Evolutionary conservation across 2,797 vertebrate species (phyloP).

Genomic region (Leptatherina wallacei): DNA sequence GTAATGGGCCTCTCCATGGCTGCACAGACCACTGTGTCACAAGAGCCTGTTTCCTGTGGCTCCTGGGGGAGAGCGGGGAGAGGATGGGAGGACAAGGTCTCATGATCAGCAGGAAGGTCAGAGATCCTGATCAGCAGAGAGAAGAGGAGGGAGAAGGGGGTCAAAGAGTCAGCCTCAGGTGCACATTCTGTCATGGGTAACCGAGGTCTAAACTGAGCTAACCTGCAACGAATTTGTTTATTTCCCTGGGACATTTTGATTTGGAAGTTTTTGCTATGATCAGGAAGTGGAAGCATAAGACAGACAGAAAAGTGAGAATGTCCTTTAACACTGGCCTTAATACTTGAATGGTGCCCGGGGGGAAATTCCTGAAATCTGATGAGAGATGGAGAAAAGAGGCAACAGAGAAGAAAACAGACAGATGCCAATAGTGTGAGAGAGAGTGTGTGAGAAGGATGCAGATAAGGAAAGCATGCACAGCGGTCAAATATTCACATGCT

Average conservation of each 20-base stretch:
- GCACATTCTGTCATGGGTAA: constrained; percentile 20
- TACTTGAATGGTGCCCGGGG: constrained; percentile 54
- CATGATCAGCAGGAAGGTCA: constrained; percentile 72
- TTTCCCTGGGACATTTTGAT: constrained; percentile 10
- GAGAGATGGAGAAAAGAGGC: constrained; percentile 56
- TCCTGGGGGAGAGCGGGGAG: constrained; percentile 52
- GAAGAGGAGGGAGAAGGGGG: neutral
- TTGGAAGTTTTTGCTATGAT: constrained; percentile 6
- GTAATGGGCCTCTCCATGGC: constrained; percentile 76
- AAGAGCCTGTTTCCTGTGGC: constrained; percentile 73
- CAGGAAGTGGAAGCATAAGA: constrained; percentile 8
- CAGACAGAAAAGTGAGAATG: constrained; percentile 17
- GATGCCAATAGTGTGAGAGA: constrained; percentile 46
- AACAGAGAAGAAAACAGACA: constrained; percentile 44
- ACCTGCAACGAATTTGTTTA: neutral
- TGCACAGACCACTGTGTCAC: constrained; percentile 74
- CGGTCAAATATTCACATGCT: constrained; percentile 81
- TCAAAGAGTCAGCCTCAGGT: constrained; percentile 72
- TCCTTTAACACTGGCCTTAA: constrained; percentile 53
- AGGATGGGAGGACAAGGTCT: constrained; percentile 60
- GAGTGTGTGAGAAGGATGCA: constrained; percentile 56
- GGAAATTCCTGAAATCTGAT: constrained; percentile 79
- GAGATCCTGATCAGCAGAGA: constrained; percentile 38
- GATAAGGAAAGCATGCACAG: constrained; percentile 75
- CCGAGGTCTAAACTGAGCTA: neutral